Conservation (phyloP, 2,888 invertebrate species). For the Chorisops tibialis region DNA sequence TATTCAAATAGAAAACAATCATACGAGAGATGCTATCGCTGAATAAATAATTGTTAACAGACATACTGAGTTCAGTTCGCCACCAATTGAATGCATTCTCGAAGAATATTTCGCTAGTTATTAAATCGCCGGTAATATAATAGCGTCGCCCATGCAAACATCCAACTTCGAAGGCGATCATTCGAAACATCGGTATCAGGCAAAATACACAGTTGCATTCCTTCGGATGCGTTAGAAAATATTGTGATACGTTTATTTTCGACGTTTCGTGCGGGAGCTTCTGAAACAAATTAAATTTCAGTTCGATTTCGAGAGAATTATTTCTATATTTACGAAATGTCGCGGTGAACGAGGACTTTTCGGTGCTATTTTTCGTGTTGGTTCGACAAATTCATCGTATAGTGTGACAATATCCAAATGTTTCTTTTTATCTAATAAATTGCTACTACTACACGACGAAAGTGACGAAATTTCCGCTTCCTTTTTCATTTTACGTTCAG, state of each 20-base stretch:
- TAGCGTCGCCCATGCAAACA: conserved; percentile 43
- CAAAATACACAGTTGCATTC: conserved; percentile 34
- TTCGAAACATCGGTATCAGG: conserved; percentile 36
- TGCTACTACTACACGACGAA: too few relatives aligned
- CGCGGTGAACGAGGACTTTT: conserved; percentile 8
- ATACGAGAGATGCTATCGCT: conserved; percentile 30
- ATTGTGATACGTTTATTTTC: background rate
- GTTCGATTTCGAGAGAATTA: background rate
- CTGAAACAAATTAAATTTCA: conserved; percentile 5
- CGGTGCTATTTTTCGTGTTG: background rate
- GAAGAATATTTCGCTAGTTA: conserved; percentile 42
- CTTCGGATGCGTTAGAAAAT: conserved; percentile 1
- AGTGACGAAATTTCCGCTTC: too few relatives aligned
- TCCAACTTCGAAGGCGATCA: conserved; percentile 42
- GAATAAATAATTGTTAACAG: background rate
- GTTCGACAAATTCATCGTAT: conserved; percentile 9
- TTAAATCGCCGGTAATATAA: conserved; percentile 41
- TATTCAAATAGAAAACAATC: conserved; percentile 42
- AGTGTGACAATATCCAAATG: background rate
- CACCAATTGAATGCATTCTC: conserved; percentile 33
- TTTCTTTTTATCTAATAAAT: too few relatives aligned
- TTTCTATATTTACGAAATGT: conserved; percentile 10
- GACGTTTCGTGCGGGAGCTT: background rate
- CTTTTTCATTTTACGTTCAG: background rate
- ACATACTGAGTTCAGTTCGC: conserved; percentile 7